Conservation (phyloP, 2,888 invertebrate genomes). For the Brassicogethes aeneus region DNA sequence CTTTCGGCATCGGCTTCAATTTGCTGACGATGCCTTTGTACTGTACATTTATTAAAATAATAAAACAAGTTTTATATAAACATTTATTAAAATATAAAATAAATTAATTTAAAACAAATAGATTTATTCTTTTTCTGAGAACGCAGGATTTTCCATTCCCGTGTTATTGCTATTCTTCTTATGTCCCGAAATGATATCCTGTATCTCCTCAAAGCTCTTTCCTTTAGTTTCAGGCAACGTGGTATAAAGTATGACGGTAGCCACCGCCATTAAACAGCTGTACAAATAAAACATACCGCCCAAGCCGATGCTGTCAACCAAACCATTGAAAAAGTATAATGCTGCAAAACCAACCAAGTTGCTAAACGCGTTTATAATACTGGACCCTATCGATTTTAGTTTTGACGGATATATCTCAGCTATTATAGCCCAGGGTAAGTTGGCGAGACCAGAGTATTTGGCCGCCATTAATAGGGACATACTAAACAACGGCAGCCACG, state of each 20-base stretch:
- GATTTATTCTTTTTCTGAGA: too few species aligned
- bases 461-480: slow-evolving; percentile 56
- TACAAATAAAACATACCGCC: slow-evolving; percentile 65
- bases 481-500: slow-evolving; percentile 53
- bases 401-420: slow-evolving; percentile 70
- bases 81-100: too few species aligned
- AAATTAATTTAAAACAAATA: too few species aligned
- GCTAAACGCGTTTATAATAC: slow-evolving; percentile 57
- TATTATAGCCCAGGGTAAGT: slow-evolving; percentile 70
- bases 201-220: slow-evolving; percentile 75
- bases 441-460: slow-evolving; percentile 61
- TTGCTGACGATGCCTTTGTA: too few species aligned
- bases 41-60: too few species aligned
- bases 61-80: too few species aligned
- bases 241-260: slow-evolving; percentile 63
- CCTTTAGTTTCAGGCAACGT: slow-evolving; percentile 83
- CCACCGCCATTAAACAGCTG: slow-evolving; percentile 47
- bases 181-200: too few species aligned
- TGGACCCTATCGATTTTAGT: slow-evolving; percentile 62
- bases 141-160: too few species aligned
- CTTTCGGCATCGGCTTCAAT: too few species aligned
- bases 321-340: slow-evolving; percentile 55
- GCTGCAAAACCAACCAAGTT: slow-evolving; percentile 68
- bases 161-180: too few species aligned
- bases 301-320: slow-evolving; percentile 50